A percentile compares a stretch with the other conserved stretches of the same genome.
Evolutionary conservation across 2,888 invertebrate species (phyloP).

Genomic region (Muschampia plurimacula): DNA sequence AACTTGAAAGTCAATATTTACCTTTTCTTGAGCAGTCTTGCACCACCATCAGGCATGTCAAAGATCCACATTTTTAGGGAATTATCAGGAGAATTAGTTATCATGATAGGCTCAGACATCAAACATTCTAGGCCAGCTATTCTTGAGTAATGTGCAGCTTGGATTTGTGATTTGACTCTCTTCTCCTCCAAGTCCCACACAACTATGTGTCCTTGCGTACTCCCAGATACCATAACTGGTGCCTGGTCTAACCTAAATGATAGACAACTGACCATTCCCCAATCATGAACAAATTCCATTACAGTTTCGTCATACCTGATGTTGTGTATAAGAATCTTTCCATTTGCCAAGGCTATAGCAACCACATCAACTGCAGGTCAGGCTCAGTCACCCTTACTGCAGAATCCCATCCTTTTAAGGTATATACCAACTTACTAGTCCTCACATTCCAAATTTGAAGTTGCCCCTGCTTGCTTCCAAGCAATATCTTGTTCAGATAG

Average conservation of each 20-base stretch:
- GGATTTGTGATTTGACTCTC: constrained; percentile 91
- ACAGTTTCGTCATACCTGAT: constrained; percentile 93
- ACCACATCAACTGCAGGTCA: constrained; percentile 96
- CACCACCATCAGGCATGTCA: constrained; percentile 96
- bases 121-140: constrained; percentile 94
- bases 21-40: constrained; percentile 91
- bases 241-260: constrained; percentile 95
- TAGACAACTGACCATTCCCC: constrained; percentile 94
- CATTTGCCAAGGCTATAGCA: constrained; percentile 93
- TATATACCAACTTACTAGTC: constrained; percentile 90
- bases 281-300: constrained; percentile 95
- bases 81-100: constrained; percentile 97
- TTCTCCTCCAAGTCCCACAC: constrained; percentile 97
- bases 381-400: constrained; percentile 92
- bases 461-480: constrained; percentile 94
- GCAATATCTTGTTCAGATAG: constrained; percentile 96
- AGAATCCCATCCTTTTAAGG: constrained; percentile 91
- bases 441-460: constrained; percentile 97
- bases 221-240: constrained; percentile 95
- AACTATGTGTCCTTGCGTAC: constrained; percentile 93
- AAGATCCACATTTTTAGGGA: constrained; percentile 96
- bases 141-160: constrained; percentile 90
- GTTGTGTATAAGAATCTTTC: constrained; percentile 94
- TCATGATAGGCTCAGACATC: constrained; percentile 94
- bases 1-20: constrained; percentile 51